These are phyloP conservation scores for Platichthys stellatus DNA, from an alignment of 2,113 vertebrate genomes.

Conservation along the genomic window DNA sequence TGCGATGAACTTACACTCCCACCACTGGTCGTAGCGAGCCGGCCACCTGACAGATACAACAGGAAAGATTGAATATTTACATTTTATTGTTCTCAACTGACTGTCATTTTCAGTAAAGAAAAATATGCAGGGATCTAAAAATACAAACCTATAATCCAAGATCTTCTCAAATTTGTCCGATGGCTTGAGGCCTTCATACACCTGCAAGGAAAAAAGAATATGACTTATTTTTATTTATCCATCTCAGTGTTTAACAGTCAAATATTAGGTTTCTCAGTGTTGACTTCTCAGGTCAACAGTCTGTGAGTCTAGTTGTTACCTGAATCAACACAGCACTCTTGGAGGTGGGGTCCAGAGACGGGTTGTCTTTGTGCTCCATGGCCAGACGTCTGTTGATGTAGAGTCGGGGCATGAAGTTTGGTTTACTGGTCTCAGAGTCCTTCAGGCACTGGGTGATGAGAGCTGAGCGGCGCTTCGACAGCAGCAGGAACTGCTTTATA, in stretches of 20 bases:
- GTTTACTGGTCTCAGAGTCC: slow-evolving; percentile 96
- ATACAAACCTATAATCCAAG: slow-evolving; percentile 89
- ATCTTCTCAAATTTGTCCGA: slow-evolving; percentile 97
- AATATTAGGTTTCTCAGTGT: too few species aligned
- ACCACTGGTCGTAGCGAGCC: slow-evolving; percentile 97
- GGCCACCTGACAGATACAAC: slow-evolving; percentile 88
- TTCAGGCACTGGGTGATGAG: slow-evolving; percentile 96
- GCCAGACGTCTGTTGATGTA: slow-evolving; percentile 97
- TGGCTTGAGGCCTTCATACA: slow-evolving; percentile 97
- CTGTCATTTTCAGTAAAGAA: not conserved
- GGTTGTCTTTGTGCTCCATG: slow-evolving; percentile 97
- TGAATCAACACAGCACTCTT: slow-evolving; percentile 95
- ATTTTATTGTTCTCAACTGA: fast-evolving
- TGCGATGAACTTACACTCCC: slow-evolving; percentile 99
- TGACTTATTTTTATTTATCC: too few species aligned
- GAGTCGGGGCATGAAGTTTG: slow-evolving; percentile 96
- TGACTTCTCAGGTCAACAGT: too few species aligned
- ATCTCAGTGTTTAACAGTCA: not conserved
- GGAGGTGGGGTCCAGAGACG: slow-evolving; percentile 89
- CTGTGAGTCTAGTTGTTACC: slow-evolving; percentile 72
- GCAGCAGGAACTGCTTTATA: slow-evolving; percentile 95
- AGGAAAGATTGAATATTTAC: not conserved
- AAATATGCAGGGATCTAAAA: not conserved
- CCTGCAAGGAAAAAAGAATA: slow-evolving; percentile 76
- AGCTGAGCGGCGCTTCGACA: slow-evolving; percentile 92